These are phyloP conservation scores for Lepilemur septentrionalis DNA, from an alignment of 2,797 vertebrate genomes.

Conservation along the genomic window DNA sequence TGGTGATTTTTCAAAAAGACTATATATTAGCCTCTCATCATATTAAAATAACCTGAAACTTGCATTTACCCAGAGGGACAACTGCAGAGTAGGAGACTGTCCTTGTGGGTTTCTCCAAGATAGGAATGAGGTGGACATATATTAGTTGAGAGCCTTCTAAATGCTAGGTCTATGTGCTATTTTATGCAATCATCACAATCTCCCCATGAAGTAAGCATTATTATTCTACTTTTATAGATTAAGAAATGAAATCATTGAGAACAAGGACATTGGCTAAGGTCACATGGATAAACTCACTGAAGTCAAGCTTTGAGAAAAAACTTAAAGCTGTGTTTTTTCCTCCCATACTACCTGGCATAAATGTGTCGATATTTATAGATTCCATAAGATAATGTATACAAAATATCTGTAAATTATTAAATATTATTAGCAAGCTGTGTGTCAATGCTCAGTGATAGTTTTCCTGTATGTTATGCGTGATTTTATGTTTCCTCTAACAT, in stretches of 20 bases:
- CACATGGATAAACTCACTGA: neutral
- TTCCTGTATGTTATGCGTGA: neutral
- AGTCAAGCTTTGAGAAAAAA: neutral
- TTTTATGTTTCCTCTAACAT: neutral
- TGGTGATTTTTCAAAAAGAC: neutral
- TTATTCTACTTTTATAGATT: neutral
- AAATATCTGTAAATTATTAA: neutral
- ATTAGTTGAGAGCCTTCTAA: neutral
- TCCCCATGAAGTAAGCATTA: neutral
- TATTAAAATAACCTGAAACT: neutral
- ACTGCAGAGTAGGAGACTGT: neutral
- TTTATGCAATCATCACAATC: neutral
- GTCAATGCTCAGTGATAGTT: neutral
- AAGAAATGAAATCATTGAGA: neutral
- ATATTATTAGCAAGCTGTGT: neutral
- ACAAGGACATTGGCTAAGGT: neutral
- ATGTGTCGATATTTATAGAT: neutral
- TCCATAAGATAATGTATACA: neutral
- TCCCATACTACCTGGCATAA: neutral
- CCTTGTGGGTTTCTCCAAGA: neutral
- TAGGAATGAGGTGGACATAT: neutral
- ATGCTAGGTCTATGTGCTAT: neutral
- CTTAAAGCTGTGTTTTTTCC: neutral
- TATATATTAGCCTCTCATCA: neutral
- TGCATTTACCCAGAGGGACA: neutral